Evolutionary conservation across 2,113 vertebrate genomes (phyloP).

Genomic region (Catharus bicknelli): DNA sequence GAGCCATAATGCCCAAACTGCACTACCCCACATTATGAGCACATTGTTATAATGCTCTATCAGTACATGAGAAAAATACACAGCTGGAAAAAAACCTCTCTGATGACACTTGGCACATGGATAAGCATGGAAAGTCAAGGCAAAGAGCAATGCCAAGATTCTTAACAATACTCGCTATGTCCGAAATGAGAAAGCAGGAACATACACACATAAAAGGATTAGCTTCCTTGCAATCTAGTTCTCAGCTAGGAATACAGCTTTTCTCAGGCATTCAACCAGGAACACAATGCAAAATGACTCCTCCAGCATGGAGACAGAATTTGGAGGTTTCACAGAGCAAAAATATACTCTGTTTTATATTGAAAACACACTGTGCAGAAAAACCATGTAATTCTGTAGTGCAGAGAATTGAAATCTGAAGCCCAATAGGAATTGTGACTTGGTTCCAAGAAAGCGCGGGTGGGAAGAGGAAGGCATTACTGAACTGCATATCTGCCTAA

Average conservation of each 20-base stretch:
- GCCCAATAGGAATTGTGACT: conserved; percentile 10
- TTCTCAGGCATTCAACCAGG: conserved; percentile 23
- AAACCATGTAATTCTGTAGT: not conserved
- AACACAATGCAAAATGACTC: conserved; percentile 33
- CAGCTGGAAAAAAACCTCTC: conserved; percentile 35
- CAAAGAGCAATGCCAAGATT: conserved; percentile 43
- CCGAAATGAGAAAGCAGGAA: not conserved
- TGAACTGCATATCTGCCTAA: not conserved
- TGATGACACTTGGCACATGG: conserved; percentile 40
- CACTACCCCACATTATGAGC: not conserved
- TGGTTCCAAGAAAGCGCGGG: conserved; percentile 18
- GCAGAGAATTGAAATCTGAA: conserved; percentile 31
- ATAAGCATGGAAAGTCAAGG: conserved; percentile 29
- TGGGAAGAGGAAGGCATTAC: conserved; percentile 13
- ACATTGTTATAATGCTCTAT: not conserved
- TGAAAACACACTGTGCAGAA: conserved; percentile 33
- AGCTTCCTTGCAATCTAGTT: conserved; percentile 38
- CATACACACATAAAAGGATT: conserved; percentile 34
- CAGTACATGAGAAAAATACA: conserved; percentile 8
- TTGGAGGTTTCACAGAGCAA: conserved; percentile 4
- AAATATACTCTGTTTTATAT: not conserved
- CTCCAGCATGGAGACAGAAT: not conserved
- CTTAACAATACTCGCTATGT: conserved; percentile 28
- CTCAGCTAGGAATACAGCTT: not conserved
- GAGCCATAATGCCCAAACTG: not conserved